Conservation (phyloP, 2,113 vertebrate genomes). For the Sebastes fasciatus region DNA sequence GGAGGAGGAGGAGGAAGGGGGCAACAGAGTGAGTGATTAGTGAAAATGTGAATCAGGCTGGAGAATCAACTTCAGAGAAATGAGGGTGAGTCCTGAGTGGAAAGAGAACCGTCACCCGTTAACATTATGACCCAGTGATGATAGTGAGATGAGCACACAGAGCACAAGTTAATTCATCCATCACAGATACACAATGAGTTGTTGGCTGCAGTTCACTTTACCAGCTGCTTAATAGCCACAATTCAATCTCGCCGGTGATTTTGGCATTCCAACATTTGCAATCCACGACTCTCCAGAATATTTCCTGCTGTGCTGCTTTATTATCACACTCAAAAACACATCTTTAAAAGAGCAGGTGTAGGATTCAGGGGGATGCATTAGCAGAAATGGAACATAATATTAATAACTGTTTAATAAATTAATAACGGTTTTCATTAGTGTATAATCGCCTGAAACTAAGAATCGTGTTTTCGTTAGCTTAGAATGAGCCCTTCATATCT, state of each 20-base stretch:
- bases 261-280: slow-evolving; percentile 3
- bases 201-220: neutral
- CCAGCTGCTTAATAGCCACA: slow-evolving; percentile 29
- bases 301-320: neutral
- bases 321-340: neutral
- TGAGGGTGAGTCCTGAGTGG: slow-evolving; percentile 62
- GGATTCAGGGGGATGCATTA: neutral
- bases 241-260: neutral
- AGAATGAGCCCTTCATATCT: neutral
- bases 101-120: slow-evolving; percentile 52
- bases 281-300: neutral
- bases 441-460: neutral
- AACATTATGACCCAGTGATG: slow-evolving; percentile 51
- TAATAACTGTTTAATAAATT: neutral
- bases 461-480: neutral
- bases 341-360: neutral
- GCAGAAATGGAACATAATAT: neutral
- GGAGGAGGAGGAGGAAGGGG: slow-evolving; percentile 40
- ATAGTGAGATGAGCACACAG: slow-evolving; percentile 50
- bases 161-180: slow-evolving; percentile 22
- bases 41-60: slow-evolving; percentile 76
- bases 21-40: slow-evolving; percentile 85
- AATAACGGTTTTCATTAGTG: too few species aligned
- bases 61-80: slow-evolving; percentile 69
- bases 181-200: neutral